phyloP scores from a whole-genome alignment of 2,113 vertebrate genomes.

The human (Homo sapiens) region DNA sequence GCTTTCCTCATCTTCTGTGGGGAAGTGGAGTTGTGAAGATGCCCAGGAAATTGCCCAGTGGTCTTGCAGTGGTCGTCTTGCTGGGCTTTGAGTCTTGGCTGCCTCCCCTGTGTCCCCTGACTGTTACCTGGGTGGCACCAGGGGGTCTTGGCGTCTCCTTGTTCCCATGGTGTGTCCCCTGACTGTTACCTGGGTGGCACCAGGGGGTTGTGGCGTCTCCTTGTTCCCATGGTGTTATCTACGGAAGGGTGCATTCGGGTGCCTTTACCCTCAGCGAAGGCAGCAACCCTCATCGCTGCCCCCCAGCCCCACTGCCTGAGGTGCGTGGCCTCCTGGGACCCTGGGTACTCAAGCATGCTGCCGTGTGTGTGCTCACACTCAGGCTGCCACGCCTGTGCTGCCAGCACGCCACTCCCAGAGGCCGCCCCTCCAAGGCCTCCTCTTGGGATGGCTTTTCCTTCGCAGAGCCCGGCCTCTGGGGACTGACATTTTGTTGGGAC shows the following conservation, averaged over 20 bases:
- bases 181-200: neutral
- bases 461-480: neutral
- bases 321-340: too few relatives aligned
- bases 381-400: neutral
- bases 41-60: too few relatives aligned
- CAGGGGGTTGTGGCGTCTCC: too few relatives aligned
- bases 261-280: too few relatives aligned
- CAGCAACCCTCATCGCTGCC: accelerated
- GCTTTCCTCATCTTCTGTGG: neutral
- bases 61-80: neutral
- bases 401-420: neutral
- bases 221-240: neutral
- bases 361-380: neutral
- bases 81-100: neutral
- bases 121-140: neutral
- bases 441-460: neutral
- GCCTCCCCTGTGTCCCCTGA: too few relatives aligned
- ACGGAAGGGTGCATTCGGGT: neutral
- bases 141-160: too few relatives aligned
- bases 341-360: neutral
- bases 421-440: neutral
- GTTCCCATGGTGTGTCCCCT: too few relatives aligned
- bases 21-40: neutral
- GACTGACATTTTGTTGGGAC: neutral
- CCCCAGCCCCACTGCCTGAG: neutral